Conservation (phyloP, 2,797 vertebrate genomes). For the Coregonus sp. region DNA sequence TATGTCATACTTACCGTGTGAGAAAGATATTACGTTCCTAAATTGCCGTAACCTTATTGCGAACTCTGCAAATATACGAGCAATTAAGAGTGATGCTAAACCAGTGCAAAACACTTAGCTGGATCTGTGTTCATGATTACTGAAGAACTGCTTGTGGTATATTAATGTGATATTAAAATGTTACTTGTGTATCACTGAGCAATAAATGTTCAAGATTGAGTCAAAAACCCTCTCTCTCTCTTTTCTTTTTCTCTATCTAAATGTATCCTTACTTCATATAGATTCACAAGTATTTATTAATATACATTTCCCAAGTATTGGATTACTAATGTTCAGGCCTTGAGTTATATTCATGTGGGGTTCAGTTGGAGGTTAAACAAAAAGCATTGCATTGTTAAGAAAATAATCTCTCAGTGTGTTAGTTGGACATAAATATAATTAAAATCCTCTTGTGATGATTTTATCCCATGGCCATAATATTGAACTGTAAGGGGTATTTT, state of each 20-base stretch:
- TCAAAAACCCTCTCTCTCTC: neutral
- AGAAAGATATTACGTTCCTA: neutral
- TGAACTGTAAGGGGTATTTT: neutral
- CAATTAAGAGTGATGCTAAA: neutral
- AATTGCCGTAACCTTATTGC: neutral
- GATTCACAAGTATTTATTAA: neutral
- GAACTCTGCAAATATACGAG: neutral
- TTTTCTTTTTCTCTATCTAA: neutral
- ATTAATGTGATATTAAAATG: slow-evolving; percentile 14
- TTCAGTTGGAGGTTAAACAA: neutral
- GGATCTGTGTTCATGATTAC: slow-evolving; percentile 5
- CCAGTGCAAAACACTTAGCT: neutral
- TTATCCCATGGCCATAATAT: neutral
- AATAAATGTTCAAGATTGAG: neutral
- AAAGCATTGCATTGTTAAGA: slow-evolving; percentile 12
- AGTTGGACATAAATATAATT: neutral
- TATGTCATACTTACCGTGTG: neutral
- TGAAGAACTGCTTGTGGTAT: slow-evolving; percentile 18
- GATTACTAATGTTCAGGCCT: neutral
- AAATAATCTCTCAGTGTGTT: slow-evolving; percentile 12
- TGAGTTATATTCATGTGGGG: neutral
- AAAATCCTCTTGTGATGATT: slow-evolving; percentile 26
- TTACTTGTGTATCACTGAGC: slow-evolving; percentile 1
- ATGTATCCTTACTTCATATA: neutral
- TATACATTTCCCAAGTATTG: neutral